phyloP scores from a whole-genome alignment of 2,888 invertebrate species.

The Drepanosiphum platanoidis region DNA sequence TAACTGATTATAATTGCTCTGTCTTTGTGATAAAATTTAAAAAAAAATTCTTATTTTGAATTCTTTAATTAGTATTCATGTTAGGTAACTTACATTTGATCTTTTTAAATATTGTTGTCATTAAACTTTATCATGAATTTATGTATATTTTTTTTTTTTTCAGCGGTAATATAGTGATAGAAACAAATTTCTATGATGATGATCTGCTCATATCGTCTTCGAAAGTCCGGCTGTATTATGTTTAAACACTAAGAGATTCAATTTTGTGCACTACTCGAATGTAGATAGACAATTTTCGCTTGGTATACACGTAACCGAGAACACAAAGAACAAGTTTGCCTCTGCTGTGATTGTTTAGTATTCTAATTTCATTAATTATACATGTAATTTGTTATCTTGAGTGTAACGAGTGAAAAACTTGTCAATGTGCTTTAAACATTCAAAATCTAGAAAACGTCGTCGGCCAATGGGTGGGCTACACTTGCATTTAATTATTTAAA shows the following conservation, averaged over 20 bases:
- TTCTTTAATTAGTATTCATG: too few species aligned
- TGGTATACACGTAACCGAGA: conserved; percentile 13
- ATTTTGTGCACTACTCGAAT: conserved; percentile 21
- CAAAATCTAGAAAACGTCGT: background rate
- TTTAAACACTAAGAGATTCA: conserved; percentile 70
- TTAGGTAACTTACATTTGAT: too few species aligned
- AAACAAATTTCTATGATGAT: conserved; percentile 96
- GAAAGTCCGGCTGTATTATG: conserved; percentile 92
- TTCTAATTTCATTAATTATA: conserved; percentile 32
- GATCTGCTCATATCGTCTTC: conserved; percentile 94
- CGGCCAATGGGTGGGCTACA: background rate
- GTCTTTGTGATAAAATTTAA: too few species aligned
- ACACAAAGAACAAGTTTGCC: conserved; percentile 27
- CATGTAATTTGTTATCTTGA: conserved; percentile 1
- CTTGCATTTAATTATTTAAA: background rate
- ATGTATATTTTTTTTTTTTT: conserved; percentile 67
- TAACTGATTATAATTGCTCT: too few species aligned
- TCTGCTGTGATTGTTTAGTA: conserved; percentile 48
- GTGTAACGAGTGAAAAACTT: background rate
- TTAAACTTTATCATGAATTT: conserved; percentile 42
- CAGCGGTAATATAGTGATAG: conserved; percentile 95
- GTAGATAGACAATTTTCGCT: conserved; percentile 38
- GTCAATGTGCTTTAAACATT: background rate
- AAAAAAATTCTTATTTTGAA: too few species aligned
- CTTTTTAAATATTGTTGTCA: too few species aligned